A percentile compares a stretch with the other conserved stretches of the same genome.
phyloP scores from a whole-genome alignment of 2,797 vertebrate species.

The Takifugu ocellatus region DNA sequence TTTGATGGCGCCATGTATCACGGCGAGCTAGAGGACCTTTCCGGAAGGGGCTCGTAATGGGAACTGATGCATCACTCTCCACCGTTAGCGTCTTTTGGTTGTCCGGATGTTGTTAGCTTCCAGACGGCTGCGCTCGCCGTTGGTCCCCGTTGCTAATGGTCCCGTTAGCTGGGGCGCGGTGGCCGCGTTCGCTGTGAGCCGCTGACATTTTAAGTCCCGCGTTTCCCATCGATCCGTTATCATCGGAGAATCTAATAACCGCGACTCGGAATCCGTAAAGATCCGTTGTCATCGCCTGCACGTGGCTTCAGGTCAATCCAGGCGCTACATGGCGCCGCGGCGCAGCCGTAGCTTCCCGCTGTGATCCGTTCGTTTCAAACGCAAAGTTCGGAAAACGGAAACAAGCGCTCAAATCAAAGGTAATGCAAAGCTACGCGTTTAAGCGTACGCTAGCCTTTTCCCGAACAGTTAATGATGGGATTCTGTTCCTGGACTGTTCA shows the following conservation, averaged over 20 bases:
- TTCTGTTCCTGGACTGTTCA: not conserved
- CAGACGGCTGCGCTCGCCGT: conserved; percentile 72
- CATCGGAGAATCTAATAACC: conserved; percentile 15
- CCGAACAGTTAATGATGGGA: too few species aligned
- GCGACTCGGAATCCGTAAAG: not conserved
- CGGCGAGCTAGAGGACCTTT: conserved; percentile 26
- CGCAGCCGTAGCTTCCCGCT: not conserved
- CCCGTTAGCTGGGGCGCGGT: conserved; percentile 57
- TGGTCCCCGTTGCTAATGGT: conserved; percentile 76
- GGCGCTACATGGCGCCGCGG: not conserved
- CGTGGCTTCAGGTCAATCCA: conserved; percentile 11
- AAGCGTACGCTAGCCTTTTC: too few species aligned
- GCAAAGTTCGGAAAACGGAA: too few species aligned
- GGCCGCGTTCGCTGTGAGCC: conserved; percentile 49
- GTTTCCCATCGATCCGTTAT: conserved; percentile 41
- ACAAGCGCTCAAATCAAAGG: too few species aligned
- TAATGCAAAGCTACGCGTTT: too few species aligned
- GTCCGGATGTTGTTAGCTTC: conserved; percentile 65
- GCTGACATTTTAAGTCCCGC: conserved; percentile 67
- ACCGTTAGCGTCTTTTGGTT: too few species aligned
- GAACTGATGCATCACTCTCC: conserved; percentile 2
- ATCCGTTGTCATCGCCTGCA: conserved; percentile 5
- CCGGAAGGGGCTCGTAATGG: not conserved
- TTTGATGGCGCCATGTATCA: conserved; percentile 39
- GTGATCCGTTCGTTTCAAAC: not conserved